Evolutionary conservation across 2,113 vertebrate species (phyloP).

Genomic region (Scartelaos histophorus): DNA sequence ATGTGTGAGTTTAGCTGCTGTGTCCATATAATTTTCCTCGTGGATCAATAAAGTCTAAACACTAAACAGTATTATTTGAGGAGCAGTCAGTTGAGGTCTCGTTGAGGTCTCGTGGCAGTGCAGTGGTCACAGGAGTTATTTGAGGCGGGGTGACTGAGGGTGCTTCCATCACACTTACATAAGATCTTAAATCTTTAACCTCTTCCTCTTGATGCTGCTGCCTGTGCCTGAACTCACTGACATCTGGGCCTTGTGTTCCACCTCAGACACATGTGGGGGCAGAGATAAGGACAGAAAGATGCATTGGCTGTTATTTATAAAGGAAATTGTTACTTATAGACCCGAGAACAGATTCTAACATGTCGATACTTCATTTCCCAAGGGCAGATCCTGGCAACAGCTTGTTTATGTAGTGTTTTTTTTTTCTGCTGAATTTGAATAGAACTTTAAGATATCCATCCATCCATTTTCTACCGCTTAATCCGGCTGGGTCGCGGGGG

Average conservation of each 20-base stretch:
- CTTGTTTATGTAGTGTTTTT: neutral
- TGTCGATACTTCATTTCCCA: neutral
- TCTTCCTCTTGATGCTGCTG: neutral
- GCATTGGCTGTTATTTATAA: neutral
- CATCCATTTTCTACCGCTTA: too few species aligned
- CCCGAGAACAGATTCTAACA: neutral
- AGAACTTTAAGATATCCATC: neutral
- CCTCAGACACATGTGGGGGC: neutral
- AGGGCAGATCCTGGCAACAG: neutral
- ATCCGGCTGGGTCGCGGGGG: too few species aligned
- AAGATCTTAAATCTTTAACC: constrained; percentile 58
- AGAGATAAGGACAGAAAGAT: neutral
- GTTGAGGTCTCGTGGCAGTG: neutral
- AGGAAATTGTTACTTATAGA: neutral
- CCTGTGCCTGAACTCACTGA: constrained; percentile 31
- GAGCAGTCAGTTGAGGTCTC: too few species aligned
- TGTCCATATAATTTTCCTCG: too few species aligned
- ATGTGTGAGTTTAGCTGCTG: too few species aligned
- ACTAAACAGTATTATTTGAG: too few species aligned
- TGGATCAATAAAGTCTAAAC: too few species aligned
- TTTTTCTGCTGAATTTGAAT: neutral
- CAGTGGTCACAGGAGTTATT: neutral
- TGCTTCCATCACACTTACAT: constrained; percentile 38
- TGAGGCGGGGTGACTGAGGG: constrained; percentile 40
- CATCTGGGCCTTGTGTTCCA: constrained; percentile 25